phyloP scores from a whole-genome alignment of 2,113 vertebrate species.

The Herpailurus yagouaroundi region DNA sequence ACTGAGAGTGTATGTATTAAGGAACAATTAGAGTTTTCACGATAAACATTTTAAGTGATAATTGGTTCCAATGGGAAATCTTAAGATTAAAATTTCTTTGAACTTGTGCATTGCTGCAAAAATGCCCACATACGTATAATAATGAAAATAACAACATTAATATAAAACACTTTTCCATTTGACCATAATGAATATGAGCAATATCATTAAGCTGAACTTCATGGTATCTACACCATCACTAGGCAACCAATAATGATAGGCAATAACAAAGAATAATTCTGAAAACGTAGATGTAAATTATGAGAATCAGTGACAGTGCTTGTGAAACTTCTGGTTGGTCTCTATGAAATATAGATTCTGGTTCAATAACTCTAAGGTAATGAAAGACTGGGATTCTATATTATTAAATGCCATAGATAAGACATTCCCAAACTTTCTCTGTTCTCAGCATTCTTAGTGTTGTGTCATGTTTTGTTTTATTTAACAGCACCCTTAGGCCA shows the following conservation, averaged over 20 bases:
- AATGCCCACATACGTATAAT: background rate
- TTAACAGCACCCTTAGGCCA: background rate
- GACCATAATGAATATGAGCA: background rate
- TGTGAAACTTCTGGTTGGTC: background rate
- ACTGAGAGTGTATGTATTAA: slow-evolving; percentile 46
- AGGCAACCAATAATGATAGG: background rate
- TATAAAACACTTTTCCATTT: background rate
- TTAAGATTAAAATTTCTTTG: slow-evolving; percentile 21
- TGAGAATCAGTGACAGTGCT: background rate
- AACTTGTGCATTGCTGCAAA: background rate
- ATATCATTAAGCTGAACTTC: background rate
- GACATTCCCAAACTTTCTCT: background rate
- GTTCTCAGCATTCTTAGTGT: background rate
- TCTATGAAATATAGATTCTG: background rate
- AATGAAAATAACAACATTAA: background rate
- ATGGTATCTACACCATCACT: background rate
- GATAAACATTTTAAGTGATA: slow-evolving; percentile 58
- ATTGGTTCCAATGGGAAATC: slow-evolving; percentile 32
- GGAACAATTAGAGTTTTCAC: slow-evolving; percentile 53
- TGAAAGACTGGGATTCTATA: background rate
- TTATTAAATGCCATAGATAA: background rate
- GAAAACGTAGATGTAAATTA: background rate
- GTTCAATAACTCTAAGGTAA: background rate
- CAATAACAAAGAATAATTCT: background rate
- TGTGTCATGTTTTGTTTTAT: background rate